Evolutionary conservation across 1,140 invertebrate genomes (phyloP).

Genomic region (Pogonus chalceus): DNA sequence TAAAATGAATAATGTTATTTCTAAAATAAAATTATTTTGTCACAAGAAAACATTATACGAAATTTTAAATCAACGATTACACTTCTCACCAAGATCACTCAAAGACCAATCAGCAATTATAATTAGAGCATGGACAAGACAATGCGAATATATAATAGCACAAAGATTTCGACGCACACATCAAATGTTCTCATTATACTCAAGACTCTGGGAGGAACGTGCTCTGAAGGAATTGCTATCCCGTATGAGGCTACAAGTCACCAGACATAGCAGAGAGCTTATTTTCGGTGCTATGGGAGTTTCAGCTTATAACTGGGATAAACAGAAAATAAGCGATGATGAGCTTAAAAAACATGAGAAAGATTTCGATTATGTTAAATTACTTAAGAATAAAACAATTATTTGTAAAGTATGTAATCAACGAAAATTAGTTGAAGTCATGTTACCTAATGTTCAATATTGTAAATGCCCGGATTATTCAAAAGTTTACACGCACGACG

Average conservation of each 20-base stretch:
- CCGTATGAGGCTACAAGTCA: constrained; percentile 36
- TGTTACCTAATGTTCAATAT: constrained; percentile 41
- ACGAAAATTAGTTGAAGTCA: constrained; percentile 46
- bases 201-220: constrained; percentile 49
- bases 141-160: constrained; percentile 53
- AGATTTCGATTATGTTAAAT: constrained; percentile 42
- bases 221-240: constrained; percentile 43
- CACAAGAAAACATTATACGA: background rate
- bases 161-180: constrained; percentile 48
- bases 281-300: constrained; percentile 36
- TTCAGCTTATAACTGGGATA: constrained; percentile 43
- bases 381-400: constrained; percentile 45
- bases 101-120: constrained; percentile 38
- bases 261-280: constrained; percentile 35
- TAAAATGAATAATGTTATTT: background rate
- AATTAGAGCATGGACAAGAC: constrained; percentile 42
- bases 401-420: constrained; percentile 45
- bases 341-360: constrained; percentile 40
- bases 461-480: constrained; percentile 41
- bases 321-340: constrained; percentile 40
- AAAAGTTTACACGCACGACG: constrained; percentile 37
- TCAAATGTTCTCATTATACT: constrained; percentile 51
- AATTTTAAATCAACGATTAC: background rate
- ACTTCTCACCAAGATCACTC: constrained; percentile 21
- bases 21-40: background rate